Percentiles rank a stretch among this genome's conserved stretches.
These are phyloP conservation scores for Abrostola triplasia DNA, from an alignment of 2,888 invertebrate genomes.

Conservation along the genomic window DNA sequence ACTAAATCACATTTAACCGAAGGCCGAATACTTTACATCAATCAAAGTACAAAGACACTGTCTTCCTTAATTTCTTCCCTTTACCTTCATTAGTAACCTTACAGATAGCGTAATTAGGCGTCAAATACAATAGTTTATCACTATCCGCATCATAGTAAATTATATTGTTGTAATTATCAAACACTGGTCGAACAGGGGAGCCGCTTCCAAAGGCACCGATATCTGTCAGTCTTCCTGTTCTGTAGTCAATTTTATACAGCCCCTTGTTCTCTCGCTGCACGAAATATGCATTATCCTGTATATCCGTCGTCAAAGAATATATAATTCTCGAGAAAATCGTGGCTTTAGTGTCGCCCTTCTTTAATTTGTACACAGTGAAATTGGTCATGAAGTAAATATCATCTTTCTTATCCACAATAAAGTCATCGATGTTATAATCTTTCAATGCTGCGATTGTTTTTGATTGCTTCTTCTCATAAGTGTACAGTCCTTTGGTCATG, in stretches of 20 bases:
- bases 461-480: slow-evolving; percentile 63
- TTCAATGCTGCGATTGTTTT: slow-evolving; percentile 61
- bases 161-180: slow-evolving; percentile 74
- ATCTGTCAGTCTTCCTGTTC: slow-evolving; percentile 60
- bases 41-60: slow-evolving; percentile 33
- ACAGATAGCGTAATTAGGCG: slow-evolving; percentile 71
- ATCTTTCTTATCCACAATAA: slow-evolving; percentile 70
- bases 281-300: slow-evolving; percentile 69
- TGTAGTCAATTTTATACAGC: slow-evolving; percentile 71
- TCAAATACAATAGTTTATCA: slow-evolving; percentile 69
- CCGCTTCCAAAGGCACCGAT: slow-evolving; percentile 71
- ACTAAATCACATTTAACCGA: slow-evolving; percentile 2
- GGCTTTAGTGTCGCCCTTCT: slow-evolving; percentile 64
- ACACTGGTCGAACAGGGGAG: slow-evolving; percentile 66
- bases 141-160: slow-evolving; percentile 71
- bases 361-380: slow-evolving; percentile 66
- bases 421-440: slow-evolving; percentile 73
- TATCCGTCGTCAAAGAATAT: slow-evolving; percentile 72
- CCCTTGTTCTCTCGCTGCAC: slow-evolving; percentile 69
- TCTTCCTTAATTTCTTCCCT: slow-evolving; percentile 53
- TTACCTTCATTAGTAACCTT: slow-evolving; percentile 59
- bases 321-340: slow-evolving; percentile 66
- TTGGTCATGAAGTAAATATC: slow-evolving; percentile 76
- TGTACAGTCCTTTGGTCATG: slow-evolving; percentile 66
- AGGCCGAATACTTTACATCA: slow-evolving; percentile 31